phyloP scores from a whole-genome alignment of 30 jellyfish, hydroid and myxozoan genomes.

The Sanderia malayensis region DNA sequence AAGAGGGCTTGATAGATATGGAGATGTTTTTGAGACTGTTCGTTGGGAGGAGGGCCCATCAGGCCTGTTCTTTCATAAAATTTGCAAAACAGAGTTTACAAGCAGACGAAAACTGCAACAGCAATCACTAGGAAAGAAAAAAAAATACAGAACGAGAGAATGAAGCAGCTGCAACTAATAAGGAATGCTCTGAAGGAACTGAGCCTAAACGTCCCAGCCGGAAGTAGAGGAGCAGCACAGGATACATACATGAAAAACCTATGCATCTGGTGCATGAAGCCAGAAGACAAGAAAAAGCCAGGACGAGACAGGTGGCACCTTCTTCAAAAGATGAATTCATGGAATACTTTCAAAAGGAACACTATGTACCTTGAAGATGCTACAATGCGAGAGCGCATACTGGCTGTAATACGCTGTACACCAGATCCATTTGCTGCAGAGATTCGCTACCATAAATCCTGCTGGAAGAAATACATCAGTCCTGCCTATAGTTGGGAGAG shows the following conservation, averaged over 20 bases:
- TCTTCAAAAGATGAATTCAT: constrained; percentile 23
- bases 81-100: constrained; percentile 12
- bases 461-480: constrained; percentile 15
- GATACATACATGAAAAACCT: constrained; percentile 17
- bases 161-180: constrained; percentile 13
- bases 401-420: constrained; percentile 38
- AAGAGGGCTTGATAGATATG: constrained; percentile 20
- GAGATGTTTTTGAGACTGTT: background rate
- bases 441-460: constrained; percentile 4
- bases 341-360: constrained; percentile 24
- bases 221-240: constrained; percentile 36
- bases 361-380: constrained; percentile 23
- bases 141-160: constrained; percentile 19
- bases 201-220: constrained; percentile 31
- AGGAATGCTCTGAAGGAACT: constrained; percentile 26
- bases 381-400: constrained; percentile 33
- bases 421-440: constrained; percentile 45
- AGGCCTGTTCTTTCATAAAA: constrained; percentile 13
- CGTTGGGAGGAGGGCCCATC: constrained; percentile 12
- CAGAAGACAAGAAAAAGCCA: constrained; percentile 27
- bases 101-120: constrained; percentile 14
- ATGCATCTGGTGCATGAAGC: constrained; percentile 46
- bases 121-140: constrained; percentile 6
- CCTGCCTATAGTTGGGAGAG: constrained; percentile 21
- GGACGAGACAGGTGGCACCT: constrained; percentile 33